phyloP scores from a whole-genome alignment of 2,888 invertebrate genomes.

The Oscheius sp. region DNA sequence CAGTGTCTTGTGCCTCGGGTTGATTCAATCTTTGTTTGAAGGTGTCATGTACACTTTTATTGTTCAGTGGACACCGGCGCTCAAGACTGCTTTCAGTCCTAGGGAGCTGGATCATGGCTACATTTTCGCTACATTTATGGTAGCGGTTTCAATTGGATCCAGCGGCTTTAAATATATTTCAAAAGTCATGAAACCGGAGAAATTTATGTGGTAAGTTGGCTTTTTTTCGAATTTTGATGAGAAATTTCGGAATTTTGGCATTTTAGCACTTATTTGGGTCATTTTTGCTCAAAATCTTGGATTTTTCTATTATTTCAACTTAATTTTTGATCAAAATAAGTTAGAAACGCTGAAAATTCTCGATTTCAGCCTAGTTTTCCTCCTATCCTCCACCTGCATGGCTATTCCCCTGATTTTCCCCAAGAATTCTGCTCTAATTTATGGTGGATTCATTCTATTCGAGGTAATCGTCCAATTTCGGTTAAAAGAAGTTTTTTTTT shows the following conservation, averaged over 20 bases:
- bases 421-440: constrained; percentile 67
- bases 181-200: constrained; percentile 68
- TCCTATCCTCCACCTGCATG: constrained; percentile 74
- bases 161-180: constrained; percentile 74
- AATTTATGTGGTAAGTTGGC: constrained; percentile 74
- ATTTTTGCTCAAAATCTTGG: too few relatives aligned
- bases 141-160: constrained; percentile 76
- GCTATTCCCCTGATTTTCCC: constrained; percentile 74
- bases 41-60: constrained; percentile 78
- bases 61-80: constrained; percentile 77
- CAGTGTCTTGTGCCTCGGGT: constrained; percentile 75
- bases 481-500: neutral
- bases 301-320: neutral
- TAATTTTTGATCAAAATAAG: too few relatives aligned
- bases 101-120: constrained; percentile 75
- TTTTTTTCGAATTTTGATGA: too few relatives aligned
- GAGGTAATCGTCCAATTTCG: constrained; percentile 67
- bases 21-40: constrained; percentile 77
- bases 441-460: constrained; percentile 75
- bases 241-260: too few relatives aligned
- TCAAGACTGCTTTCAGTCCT: constrained; percentile 66
- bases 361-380: constrained; percentile 71
- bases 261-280: too few relatives aligned
- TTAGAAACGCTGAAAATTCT: neutral
- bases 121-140: constrained; percentile 77